Percentiles rank a stretch among this genome's conserved stretches.
Evolutionary conservation across 2,888 invertebrate genomes (phyloP).

Genomic region (Linhomoeus sp.): DNA sequence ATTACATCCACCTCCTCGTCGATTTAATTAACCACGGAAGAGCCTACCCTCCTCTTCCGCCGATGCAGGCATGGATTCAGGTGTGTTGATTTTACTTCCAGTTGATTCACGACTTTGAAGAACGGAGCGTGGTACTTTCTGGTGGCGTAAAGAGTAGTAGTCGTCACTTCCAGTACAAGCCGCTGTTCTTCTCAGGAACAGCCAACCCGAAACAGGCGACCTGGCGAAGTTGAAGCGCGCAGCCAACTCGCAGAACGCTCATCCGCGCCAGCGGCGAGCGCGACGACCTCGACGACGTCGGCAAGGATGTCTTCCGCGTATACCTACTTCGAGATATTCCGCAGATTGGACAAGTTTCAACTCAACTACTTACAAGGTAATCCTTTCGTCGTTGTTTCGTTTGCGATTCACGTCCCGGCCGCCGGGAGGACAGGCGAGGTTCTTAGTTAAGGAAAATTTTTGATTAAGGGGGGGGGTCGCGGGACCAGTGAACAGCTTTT

Average conservation of each 20-base stretch:
- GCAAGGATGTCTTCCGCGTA: constrained; percentile 99
- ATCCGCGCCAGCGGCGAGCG: constrained; percentile 95
- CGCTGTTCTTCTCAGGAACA: constrained; percentile 84
- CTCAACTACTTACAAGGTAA: constrained; percentile 81
- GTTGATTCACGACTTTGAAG: no score
- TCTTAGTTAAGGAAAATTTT: no score
- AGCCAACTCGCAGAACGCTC: constrained; percentile 92
- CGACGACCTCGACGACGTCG: constrained; percentile 97
- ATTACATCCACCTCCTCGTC: no score
- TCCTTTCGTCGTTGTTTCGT: not conserved
- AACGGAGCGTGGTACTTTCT: no score
- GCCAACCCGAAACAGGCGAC: constrained; percentile 88
- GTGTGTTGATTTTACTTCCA: no score
- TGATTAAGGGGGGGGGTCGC: no score
- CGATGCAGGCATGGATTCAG: not conserved
- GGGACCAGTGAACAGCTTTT: no score
- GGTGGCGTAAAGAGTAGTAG: no score
- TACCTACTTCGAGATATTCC: constrained; percentile 99
- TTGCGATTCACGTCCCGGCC: no score
- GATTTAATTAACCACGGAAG: no score
- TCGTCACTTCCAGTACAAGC: constrained; percentile 53
- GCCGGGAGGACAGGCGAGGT: no score
- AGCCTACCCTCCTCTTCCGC: no score
- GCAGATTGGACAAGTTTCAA: constrained; percentile 99
- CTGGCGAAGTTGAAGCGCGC: constrained; percentile 63